Evolutionary conservation across 1,140 invertebrate species (phyloP), one percentile per base, ranked within the genome.

Genomic region (Drosophila ironensis): DNA sequence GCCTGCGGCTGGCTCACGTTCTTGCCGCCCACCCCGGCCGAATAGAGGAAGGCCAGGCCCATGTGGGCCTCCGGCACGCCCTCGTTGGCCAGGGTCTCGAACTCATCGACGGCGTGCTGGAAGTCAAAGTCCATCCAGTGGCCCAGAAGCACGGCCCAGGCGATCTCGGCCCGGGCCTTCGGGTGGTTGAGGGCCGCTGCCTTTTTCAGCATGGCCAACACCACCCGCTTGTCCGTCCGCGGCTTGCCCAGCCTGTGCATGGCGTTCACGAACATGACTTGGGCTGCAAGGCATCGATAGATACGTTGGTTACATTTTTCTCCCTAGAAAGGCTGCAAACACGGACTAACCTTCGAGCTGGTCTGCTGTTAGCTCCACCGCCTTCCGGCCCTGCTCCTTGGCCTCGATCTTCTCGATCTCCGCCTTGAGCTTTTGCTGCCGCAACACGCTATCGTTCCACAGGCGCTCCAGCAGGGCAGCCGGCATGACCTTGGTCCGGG

Each of bases 21-120:
- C 42, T 89, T 89, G 0, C 97, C 93, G 4, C 92, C 92, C 9
- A 98, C 92, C 5, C 98, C 98, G 47, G 95, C 94, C 14, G 97
- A 95, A 91, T 98, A 95, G 40, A 99, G 91, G 89, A 98, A 97
- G 14, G 95, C 97, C 72, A 98, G 91, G 66, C 94, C 97, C 92
- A 97, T 95, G 91, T 99, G 97, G 47, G 96, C 97, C 88, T 96
- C 96, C 7, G 96, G 93, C 68, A 95, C 92, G 1, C 98, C 98
- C 59, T 93, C 91, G 4, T 93, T 92, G 17, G 93, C 93, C 11
- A 99, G 91, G 69, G 93, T 93, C 64, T 95, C 92, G 88, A 99
- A 98, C 52, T 95, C 95, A 42, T 93, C 90, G 64, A 92, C 93
- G 1, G 97, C 96, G 69, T 92, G 92, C 19, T 92, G 90, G 51